Evolutionary conservation across 2,888 invertebrate genomes (phyloP).

Genomic region (Sinotaia quadrata): DNA sequence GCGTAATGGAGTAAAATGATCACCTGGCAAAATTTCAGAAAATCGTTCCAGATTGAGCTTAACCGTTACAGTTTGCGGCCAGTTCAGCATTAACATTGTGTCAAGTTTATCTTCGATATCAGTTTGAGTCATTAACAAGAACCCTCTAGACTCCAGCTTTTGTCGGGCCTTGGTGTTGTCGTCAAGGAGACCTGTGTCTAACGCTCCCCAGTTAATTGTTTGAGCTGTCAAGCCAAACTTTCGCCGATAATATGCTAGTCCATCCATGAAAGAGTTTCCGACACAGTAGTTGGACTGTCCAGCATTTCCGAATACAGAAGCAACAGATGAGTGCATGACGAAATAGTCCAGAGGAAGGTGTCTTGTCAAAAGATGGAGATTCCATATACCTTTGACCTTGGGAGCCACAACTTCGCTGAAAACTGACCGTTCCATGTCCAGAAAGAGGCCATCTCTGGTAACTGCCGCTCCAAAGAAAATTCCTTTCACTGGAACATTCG

Average conservation of each 20-base stretch:
- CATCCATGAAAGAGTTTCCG: constrained; percentile 51
- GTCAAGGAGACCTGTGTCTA: constrained; percentile 45
- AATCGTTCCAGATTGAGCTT: constrained; percentile 39
- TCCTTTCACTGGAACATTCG: constrained; percentile 40
- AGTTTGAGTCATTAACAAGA: constrained; percentile 4
- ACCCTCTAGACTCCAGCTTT: constrained; percentile 21
- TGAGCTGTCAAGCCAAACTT: constrained; percentile 40
- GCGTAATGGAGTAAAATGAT: constrained; percentile 11
- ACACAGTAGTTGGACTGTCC: constrained; percentile 55
- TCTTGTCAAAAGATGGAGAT: constrained; percentile 46
- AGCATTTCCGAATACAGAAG: constrained; percentile 46
- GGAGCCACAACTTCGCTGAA: constrained; percentile 43
- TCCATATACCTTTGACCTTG: constrained; percentile 54
- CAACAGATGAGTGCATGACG: constrained; percentile 52
- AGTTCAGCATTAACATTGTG: constrained; percentile 39
- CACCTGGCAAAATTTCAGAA: constrained; percentile 18
- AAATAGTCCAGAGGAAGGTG: constrained; percentile 47
- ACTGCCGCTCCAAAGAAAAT: constrained; percentile 57
- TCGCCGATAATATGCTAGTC: constrained; percentile 45
- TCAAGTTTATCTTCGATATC: constrained; percentile 33
- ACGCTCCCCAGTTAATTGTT: constrained; percentile 53
- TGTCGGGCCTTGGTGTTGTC: constrained; percentile 2
- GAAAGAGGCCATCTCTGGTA: constrained; percentile 37
- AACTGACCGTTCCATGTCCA: constrained; percentile 35
- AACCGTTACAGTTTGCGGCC: constrained; percentile 33